phyloP scores from a whole-genome alignment of 2,888 invertebrate genomes.

The Drosophila fungiperda region DNA sequence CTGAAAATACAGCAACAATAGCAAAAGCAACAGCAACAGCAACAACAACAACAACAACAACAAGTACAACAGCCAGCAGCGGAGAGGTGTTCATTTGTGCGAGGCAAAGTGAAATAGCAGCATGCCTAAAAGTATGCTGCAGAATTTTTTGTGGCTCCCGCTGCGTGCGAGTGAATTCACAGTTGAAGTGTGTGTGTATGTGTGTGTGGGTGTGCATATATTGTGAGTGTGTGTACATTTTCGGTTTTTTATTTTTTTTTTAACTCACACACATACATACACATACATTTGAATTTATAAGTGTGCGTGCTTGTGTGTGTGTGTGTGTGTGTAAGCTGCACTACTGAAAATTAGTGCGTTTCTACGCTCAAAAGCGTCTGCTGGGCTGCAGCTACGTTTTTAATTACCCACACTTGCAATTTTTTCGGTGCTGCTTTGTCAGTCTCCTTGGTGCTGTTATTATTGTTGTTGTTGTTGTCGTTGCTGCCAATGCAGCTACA shows the following conservation, averaged over 20 bases:
- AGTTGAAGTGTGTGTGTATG: constrained; percentile 35
- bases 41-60: neutral
- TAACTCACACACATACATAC: constrained; percentile 33
- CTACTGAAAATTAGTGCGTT: constrained; percentile 80
- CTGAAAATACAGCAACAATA: constrained; percentile 62
- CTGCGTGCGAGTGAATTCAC: constrained; percentile 59
- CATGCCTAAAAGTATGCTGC: constrained; percentile 82
- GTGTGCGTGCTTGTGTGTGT: constrained; percentile 24
- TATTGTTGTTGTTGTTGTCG: constrained; percentile 29
- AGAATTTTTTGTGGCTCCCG: constrained; percentile 41
- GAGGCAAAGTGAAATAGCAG: constrained; percentile 78
- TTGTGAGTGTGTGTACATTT: constrained; percentile 47
- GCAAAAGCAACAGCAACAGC: constrained; percentile 19
- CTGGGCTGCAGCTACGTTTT: constrained; percentile 75
- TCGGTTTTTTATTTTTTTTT: constrained; percentile 52
- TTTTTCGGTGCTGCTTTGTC: constrained; percentile 57
- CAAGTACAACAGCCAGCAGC: constrained; percentile 5
- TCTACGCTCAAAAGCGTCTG: constrained; percentile 75
- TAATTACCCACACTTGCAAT: constrained; percentile 79
- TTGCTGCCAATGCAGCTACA: constrained; percentile 59
- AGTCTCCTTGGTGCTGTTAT: constrained; percentile 46
- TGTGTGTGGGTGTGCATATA: constrained; percentile 23
- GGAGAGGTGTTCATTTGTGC: constrained; percentile 54
- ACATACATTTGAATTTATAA: constrained; percentile 46
- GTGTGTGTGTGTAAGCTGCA: constrained; percentile 44